These are phyloP conservation scores for Anguilla anguilla DNA, from an alignment of 2,797 vertebrate species.

Conservation along the genomic window DNA sequence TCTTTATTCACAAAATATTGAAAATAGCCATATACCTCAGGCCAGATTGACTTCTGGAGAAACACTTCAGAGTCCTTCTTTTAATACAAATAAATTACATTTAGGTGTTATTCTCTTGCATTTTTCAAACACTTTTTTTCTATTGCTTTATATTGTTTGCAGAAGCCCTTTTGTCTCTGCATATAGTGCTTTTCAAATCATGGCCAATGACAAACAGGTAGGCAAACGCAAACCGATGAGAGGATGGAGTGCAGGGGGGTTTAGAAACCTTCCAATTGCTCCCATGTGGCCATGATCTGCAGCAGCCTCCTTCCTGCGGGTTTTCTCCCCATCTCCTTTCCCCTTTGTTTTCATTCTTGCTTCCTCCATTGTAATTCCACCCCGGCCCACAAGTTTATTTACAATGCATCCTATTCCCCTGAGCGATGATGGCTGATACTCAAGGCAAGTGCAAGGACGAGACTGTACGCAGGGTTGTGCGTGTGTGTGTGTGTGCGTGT, in stretches of 20 bases:
- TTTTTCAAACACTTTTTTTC: background rate
- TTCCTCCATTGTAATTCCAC: conserved; percentile 61
- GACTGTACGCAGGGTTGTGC: conserved; percentile 22
- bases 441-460: conserved; percentile 56
- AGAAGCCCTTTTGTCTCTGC: background rate
- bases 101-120: background rate
- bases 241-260: background rate
- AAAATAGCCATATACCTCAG: background rate
- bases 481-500: conserved; percentile 16
- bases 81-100: background rate
- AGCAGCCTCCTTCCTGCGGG: conserved; percentile 31
- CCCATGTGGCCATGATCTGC: conserved; percentile 9
- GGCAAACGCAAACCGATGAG: background rate
- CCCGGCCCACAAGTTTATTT: conserved; percentile 70
- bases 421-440: conserved; percentile 57
- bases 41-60: background rate
- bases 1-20: background rate
- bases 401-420: conserved; percentile 62
- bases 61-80: background rate
- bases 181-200: background rate
- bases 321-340: conserved; percentile 27
- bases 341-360: conserved; percentile 46
- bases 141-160: background rate
- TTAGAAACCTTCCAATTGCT: conserved; percentile 8
- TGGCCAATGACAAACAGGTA: conserved; percentile 6